phyloP scores from a whole-genome alignment of 2,113 vertebrate species.

The Chrysemys picta region DNA sequence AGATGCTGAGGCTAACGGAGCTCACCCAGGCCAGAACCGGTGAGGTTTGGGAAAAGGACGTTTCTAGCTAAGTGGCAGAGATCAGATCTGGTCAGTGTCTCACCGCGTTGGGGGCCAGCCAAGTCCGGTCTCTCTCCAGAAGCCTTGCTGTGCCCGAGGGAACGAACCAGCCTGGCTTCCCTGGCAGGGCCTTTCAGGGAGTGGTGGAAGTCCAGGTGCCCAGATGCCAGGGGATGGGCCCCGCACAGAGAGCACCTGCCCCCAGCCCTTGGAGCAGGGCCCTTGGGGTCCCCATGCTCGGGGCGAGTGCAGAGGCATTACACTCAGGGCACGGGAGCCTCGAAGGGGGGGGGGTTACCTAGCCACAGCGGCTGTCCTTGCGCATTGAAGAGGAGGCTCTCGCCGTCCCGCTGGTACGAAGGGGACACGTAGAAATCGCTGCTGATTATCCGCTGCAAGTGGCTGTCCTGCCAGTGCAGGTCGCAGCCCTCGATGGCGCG shows the following conservation, averaged over 20 bases:
- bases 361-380: conserved; percentile 97
- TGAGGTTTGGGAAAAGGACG: neutral
- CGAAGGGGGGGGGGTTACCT: conserved; percentile 78
- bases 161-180: neutral
- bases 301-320: neutral
- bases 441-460: conserved; percentile 98
- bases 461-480: conserved; percentile 99
- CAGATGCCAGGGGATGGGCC: no score
- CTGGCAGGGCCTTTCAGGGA: neutral
- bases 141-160: neutral
- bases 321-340: no score
- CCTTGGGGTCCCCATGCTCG: neutral
- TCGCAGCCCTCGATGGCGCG: conserved; percentile 95
- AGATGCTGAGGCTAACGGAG: neutral
- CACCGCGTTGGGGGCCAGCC: neutral
- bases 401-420: conserved; percentile 91
- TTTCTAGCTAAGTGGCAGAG: neutral
- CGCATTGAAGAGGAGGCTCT: conserved; percentile 95
- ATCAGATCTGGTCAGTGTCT: neutral
- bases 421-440: conserved; percentile 94
- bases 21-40: neutral
- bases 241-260: neutral
- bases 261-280: neutral
- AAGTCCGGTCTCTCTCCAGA: neutral
- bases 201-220: neutral